phyloP scores from a whole-genome alignment of 1,140 invertebrate genomes.

The Cotesia typhae region DNA sequence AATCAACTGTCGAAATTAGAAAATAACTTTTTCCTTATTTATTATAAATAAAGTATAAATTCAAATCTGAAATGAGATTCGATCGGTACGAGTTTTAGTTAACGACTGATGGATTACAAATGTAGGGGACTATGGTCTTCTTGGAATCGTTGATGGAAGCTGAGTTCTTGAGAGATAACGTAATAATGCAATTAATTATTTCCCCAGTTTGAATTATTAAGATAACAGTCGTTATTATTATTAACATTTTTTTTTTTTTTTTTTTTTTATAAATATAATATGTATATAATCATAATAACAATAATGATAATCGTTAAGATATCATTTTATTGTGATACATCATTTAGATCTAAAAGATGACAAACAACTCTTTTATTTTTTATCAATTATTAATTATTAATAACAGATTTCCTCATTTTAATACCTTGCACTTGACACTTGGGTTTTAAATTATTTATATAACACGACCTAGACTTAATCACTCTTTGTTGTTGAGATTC shows the following conservation, averaged over 20 bases:
- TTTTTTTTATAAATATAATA: too few species aligned
- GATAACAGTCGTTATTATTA: neutral
- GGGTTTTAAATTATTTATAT: neutral
- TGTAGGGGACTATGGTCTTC: too few species aligned
- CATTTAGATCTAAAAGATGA: neutral
- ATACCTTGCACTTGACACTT: conserved; percentile 5
- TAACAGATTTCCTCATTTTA: neutral
- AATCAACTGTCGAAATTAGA: too few species aligned
- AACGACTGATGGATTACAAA: conserved; percentile 12
- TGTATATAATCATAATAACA: too few species aligned
- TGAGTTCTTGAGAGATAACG: neutral
- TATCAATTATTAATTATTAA: neutral
- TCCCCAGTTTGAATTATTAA: neutral
- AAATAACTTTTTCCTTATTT: neutral
- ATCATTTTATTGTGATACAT: neutral
- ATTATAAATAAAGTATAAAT: neutral
- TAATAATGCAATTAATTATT: neutral
- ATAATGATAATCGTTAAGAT: neutral
- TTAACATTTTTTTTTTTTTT: too few species aligned
- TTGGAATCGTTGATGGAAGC: neutral
- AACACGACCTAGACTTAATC: neutral
- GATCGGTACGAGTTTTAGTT: conserved; percentile 11
- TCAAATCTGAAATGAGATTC: neutral
- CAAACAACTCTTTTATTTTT: neutral
- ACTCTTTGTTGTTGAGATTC: too few species aligned